phyloP scores from a whole-genome alignment of 2,888 invertebrate genomes.

The Diadromus collaris region DNA sequence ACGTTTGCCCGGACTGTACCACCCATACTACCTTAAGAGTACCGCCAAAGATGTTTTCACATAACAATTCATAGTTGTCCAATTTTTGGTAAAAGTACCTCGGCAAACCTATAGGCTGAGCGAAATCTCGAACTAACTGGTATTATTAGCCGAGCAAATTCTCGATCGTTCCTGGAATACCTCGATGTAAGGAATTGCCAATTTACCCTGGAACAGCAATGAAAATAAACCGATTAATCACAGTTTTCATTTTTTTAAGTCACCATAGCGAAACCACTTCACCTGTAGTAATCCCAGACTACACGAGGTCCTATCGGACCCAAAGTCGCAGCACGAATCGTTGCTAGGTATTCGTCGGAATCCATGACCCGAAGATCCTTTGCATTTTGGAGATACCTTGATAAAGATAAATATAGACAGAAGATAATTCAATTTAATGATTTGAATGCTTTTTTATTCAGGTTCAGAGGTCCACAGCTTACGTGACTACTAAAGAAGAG shows the following conservation, averaged over 20 bases:
- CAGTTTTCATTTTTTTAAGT: not conserved
- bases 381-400: constrained; percentile 58
- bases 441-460: not conserved
- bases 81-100: constrained; percentile 19
- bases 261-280: not conserved
- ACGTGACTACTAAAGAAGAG: constrained; percentile 57
- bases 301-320: constrained; percentile 56
- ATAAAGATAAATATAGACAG: not conserved
- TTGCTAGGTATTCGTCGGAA: constrained; percentile 57
- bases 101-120: not conserved
- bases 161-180: constrained; percentile 14
- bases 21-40: too few species aligned
- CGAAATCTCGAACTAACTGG: constrained; percentile 18
- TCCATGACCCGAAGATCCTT: constrained; percentile 51
- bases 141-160: constrained; percentile 38
- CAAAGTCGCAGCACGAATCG: constrained; percentile 54
- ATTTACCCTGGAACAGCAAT: constrained; percentile 17
- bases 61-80: too few species aligned
- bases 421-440: not conserved
- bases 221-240: not conserved
- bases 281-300: constrained; percentile 63
- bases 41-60: too few species aligned
- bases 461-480: constrained; percentile 5
- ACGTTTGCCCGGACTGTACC: too few species aligned
- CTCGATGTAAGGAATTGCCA: constrained; percentile 29